Evolutionary conservation across 2,888 invertebrate species (phyloP).

Genomic region (Torymus texanus): DNA sequence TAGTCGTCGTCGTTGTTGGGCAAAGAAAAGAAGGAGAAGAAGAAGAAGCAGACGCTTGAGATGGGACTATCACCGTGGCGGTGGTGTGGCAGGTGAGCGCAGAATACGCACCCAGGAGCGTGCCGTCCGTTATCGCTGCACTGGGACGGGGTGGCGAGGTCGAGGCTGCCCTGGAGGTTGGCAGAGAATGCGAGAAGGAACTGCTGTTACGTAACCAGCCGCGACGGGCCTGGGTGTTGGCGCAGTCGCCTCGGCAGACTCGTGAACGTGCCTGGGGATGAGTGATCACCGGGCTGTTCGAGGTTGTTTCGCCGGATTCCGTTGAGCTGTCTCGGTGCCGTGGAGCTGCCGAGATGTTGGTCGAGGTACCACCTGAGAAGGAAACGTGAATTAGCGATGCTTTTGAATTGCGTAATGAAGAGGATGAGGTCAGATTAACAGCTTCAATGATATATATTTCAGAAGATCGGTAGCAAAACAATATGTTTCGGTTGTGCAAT

Average conservation of each 20-base stretch:
- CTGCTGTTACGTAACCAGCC: slow-evolving; percentile 60
- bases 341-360: too few relatives aligned
- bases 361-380: too few relatives aligned
- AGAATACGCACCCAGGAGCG: slow-evolving; percentile 69
- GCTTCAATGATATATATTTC: too few relatives aligned
- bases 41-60: slow-evolving; percentile 27
- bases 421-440: too few relatives aligned
- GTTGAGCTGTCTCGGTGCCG: too few relatives aligned
- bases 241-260: not conserved
- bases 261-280: not conserved
- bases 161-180: slow-evolving; percentile 50
- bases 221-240: slow-evolving; percentile 44
- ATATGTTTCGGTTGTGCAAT: too few relatives aligned
- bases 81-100: not conserved
- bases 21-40: slow-evolving; percentile 5
- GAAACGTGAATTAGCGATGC: too few relatives aligned
- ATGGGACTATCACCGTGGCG: not conserved
- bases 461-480: too few relatives aligned
- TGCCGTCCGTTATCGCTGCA: slow-evolving; percentile 60
- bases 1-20: too few relatives aligned
- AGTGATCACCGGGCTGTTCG: too few relatives aligned
- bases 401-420: too few relatives aligned
- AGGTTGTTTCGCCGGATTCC: too few relatives aligned
- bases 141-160: slow-evolving; percentile 31
- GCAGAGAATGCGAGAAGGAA: slow-evolving; percentile 61